A percentile compares a stretch with the other conserved stretches of the same genome.
Conservation (phyloP, 1,140 invertebrate genomes). For the honey bee (Apis mellifera) region Amel_HAv3.1 CM009938.2:3525501-3526000, state of each 20-base stretch:
- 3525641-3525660: background rate
- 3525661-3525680: background rate
- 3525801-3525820: slow-evolving; percentile 59
- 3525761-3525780: slow-evolving; percentile 57
- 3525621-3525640: background rate
- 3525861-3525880: slow-evolving; percentile 58
- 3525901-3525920: slow-evolving; percentile 13
- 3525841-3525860: slow-evolving; percentile 63
- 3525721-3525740: slow-evolving; percentile 21
- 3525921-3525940: background rate
- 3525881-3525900: slow-evolving; percentile 40
- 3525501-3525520: too few species aligned
- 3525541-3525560: too few species aligned
- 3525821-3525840: background rate
- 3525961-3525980: background rate
- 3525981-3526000: background rate
- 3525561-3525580: too few species aligned
- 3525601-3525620: background rate
- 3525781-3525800: slow-evolving; percentile 72
- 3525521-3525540: too few species aligned
- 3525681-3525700: too few species aligned
- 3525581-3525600: too few species aligned
- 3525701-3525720: slow-evolving; percentile 23
- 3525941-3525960: slow-evolving; percentile 2
- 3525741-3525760: slow-evolving; percentile 47